phyloP scores from a whole-genome alignment of 2,888 invertebrate species.

The Agapostemon virescens region DNA sequence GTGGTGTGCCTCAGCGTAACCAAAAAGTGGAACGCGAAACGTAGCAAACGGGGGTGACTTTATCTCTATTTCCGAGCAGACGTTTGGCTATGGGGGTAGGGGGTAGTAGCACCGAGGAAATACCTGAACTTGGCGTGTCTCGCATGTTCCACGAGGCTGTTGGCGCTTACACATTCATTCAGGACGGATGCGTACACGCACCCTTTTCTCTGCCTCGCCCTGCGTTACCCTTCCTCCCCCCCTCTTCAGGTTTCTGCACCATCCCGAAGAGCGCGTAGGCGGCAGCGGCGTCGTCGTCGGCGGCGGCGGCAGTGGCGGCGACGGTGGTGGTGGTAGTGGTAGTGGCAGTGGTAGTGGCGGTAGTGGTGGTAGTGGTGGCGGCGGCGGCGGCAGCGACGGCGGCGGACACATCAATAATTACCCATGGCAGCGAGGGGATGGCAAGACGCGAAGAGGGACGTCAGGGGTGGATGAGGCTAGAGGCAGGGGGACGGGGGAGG shows the following conservation, averaged over 20 bases:
- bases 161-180: constrained; percentile 55
- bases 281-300: constrained; percentile 52
- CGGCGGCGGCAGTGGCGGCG: constrained; percentile 73
- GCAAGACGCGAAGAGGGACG: constrained; percentile 67
- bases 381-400: constrained; percentile 71
- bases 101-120: constrained; percentile 23
- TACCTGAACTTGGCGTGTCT: constrained; percentile 53
- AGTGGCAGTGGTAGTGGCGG: not conserved
- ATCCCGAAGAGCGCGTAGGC: constrained; percentile 64
- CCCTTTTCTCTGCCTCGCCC: constrained; percentile 48
- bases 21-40: constrained; percentile 26
- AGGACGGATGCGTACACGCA: constrained; percentile 61
- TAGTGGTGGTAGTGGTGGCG: constrained; percentile 44
- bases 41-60: constrained; percentile 31
- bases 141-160: constrained; percentile 46
- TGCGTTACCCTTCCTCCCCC: constrained; percentile 18
- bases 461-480: constrained; percentile 57
- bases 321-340: constrained; percentile 54
- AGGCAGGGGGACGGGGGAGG: constrained; percentile 52
- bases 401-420: constrained; percentile 80
- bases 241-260: constrained; percentile 31
- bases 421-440: constrained; percentile 75
- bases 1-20: constrained; percentile 16
- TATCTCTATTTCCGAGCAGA: constrained; percentile 39
- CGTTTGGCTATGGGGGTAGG: not conserved